Base-by-base conservation (phyloP, 37 sponge, comb jelly and placozoan species). In the Theonella swinhoei region DNA sequence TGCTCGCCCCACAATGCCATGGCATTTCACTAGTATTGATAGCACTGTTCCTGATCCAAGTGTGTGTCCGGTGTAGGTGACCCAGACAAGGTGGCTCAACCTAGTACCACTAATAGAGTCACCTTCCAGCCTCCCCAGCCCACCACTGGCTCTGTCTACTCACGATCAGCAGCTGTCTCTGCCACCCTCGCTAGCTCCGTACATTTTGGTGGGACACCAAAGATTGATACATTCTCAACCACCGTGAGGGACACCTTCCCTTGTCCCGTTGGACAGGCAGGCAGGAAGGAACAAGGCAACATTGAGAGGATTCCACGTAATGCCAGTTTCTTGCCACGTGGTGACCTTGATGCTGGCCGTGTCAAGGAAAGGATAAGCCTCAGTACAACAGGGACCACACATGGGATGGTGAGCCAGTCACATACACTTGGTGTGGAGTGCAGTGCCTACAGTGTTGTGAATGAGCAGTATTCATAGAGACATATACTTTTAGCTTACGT, bases 341-440 rank as follows among this genome's bases (percentile, higher is more conserved):
- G 85, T 25, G 85, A 85, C 58, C 62, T 66, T 29, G 40, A 58
- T 43, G 47, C 85, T 34, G 35, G 3, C 22, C 31, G 85, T 33
- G 85, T 68, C 11, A 77, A 66, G 36, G 61, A 85, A 29, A 85
- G 85, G 58, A 3, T 85, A 38, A n/a, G 59, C 23, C 22, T 42
- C 42, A 14, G 47, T 17, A 85, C 78, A 17, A 67, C 85, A 40
- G 67, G 42, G n/a, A 19, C n/a, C 17, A 7, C 68, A 28, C 63
- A 75, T 14, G 14, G 54, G 14, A 7, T 14, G 7, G 54, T 47
- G 14, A 47, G 54, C 54, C 54, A 47, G 4, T 8, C 29, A 39
- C 28, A 72, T 58, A 58, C 60, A 58, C 17, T 58, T 11, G 37
- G 74, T 35, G 11, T 67, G 26, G 11, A 67, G 8, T 26, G 23